Evolutionary conservation across 2,888 invertebrate genomes (phyloP).

Genomic region (Argyra leucocephala): DNA sequence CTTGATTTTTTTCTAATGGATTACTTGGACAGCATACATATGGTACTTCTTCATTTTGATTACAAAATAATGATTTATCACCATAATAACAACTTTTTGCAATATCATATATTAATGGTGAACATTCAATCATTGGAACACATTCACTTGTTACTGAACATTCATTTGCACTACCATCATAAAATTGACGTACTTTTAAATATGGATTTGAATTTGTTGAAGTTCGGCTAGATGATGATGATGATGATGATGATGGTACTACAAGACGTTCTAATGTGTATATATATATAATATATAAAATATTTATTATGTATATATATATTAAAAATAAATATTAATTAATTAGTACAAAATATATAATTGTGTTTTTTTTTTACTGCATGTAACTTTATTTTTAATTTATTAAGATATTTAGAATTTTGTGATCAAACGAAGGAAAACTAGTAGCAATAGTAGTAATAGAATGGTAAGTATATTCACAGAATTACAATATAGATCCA

Average conservation of each 20-base stretch:
- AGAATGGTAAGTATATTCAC: too few species aligned
- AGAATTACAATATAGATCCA: too few species aligned
- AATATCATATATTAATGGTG: constrained; percentile 40
- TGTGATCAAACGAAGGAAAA: too few species aligned
- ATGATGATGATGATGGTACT: too few species aligned
- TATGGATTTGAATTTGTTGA: constrained; percentile 2
- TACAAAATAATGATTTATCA: constrained; percentile 41
- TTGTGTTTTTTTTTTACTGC: too few species aligned
- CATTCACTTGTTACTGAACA: constrained; percentile 39
- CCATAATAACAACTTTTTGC: constrained; percentile 42
- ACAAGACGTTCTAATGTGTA: constrained; percentile 12
- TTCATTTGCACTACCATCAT: background rate
- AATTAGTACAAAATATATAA: too few species aligned
- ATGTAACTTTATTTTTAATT: too few species aligned
- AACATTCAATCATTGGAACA: constrained; percentile 41
- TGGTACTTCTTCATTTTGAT: constrained; percentile 37
- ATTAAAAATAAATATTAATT: too few species aligned
- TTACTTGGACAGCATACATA: constrained; percentile 42
- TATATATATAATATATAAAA: too few species aligned
- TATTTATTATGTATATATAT: too few species aligned
- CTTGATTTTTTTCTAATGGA: constrained; percentile 43
- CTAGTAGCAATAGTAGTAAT: too few species aligned
- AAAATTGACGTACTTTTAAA: background rate
- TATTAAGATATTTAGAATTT: too few species aligned
- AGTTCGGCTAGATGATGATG: constrained; percentile 4